Evolutionary conservation across 2,888 invertebrate genomes (phyloP).

Genomic region (Andrena marginata): DNA sequence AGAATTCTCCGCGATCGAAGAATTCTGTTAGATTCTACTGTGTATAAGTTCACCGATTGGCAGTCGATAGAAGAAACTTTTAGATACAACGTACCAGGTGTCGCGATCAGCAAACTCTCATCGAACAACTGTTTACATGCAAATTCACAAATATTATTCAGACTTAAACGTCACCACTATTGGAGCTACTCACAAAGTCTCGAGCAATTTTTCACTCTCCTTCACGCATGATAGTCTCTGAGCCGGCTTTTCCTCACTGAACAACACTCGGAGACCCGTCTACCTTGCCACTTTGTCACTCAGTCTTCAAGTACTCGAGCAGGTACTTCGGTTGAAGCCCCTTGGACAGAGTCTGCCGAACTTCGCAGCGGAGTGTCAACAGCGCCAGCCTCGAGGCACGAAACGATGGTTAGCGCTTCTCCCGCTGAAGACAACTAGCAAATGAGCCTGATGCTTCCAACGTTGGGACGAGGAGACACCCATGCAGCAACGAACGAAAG

Average conservation of each 20-base stretch:
- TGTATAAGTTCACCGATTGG: no score
- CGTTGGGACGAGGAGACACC: neutral
- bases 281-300: conserved; percentile 10
- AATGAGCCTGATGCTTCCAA: neutral
- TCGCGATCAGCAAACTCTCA: conserved; percentile 3
- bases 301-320: conserved; percentile 2
- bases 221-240: neutral
- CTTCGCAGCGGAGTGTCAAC: neutral
- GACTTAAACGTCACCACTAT: neutral
- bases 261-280: conserved; percentile 1
- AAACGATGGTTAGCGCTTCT: neutral
- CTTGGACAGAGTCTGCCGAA: neutral
- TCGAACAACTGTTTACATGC: neutral
- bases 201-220: neutral
- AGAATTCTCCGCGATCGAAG: no score
- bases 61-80: conserved; percentile 16
- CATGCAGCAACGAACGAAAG: neutral
- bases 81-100: conserved; percentile 17
- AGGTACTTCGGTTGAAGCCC: neutral
- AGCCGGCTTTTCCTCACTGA: neutral
- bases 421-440: neutral
- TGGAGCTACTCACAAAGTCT: conserved; percentile 1
- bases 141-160: conserved; percentile 16
- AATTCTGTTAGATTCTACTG: no score
- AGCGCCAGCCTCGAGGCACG: neutral